These are phyloP conservation scores for Paraplagusia blochii DNA, from an alignment of 2,113 vertebrate species.

Conservation along the genomic window DNA sequence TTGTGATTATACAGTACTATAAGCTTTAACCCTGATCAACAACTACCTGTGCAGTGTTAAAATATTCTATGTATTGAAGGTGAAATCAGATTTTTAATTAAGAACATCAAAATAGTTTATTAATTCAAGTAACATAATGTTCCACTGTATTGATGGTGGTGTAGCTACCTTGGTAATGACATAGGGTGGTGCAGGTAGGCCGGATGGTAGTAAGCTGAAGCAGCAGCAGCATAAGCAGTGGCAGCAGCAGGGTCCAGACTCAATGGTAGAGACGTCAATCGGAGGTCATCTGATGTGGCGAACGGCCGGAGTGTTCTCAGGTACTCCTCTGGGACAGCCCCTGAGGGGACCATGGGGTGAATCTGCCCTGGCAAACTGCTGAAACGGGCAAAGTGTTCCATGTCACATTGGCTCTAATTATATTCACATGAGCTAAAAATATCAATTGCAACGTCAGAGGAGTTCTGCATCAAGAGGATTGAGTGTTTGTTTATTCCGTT, in stretches of 20 bases:
- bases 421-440: neutral
- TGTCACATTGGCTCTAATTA: neutral
- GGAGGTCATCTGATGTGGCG: conserved; percentile 85
- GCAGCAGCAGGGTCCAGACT: conserved; percentile 82
- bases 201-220: conserved; percentile 87
- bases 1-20: no score
- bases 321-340: conserved; percentile 86
- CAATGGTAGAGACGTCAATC: conserved; percentile 85
- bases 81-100: no score
- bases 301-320: conserved; percentile 90
- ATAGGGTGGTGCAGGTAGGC: conserved; percentile 87
- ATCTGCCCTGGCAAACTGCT: conserved; percentile 87
- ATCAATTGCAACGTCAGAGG: neutral
- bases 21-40: no score
- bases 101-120: no score
- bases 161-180: conserved; percentile 81
- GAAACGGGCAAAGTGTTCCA: conserved; percentile 1
- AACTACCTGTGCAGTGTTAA: no score
- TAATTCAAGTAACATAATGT: no score
- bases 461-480: neutral
- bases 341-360: conserved; percentile 86
- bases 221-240: conserved; percentile 68
- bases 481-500: neutral
- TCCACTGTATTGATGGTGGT: neutral
- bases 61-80: no score